These are phyloP conservation scores for Chirona hameri DNA, from an alignment of 2,888 invertebrate genomes.

Conservation along the genomic window DNA sequence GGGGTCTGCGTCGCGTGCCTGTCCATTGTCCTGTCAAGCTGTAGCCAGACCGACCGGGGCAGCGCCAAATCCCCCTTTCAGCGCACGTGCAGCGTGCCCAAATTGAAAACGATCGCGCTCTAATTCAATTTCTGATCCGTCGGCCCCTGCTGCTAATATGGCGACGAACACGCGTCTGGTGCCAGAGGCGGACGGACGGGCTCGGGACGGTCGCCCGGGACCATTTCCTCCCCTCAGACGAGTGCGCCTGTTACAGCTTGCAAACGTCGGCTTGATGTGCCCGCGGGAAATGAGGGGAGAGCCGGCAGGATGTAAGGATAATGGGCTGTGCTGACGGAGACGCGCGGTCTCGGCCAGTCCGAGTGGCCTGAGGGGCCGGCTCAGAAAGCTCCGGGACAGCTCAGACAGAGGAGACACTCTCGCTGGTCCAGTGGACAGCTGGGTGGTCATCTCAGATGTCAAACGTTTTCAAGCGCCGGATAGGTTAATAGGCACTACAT, in stretches of 20 bases:
- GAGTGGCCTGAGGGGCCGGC: background rate
- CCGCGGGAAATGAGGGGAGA: background rate
- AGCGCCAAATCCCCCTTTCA: background rate
- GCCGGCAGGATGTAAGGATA: background rate
- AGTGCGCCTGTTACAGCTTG: background rate
- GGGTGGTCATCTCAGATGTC: no score
- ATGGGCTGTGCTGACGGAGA: background rate
- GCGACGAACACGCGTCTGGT: background rate
- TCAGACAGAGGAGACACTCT: no score
- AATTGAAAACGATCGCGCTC: conserved; percentile 13
- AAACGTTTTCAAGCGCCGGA: no score
- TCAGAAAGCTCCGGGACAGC: background rate
- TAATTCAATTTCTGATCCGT: conserved; percentile 4
- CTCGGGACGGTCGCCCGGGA: background rate
- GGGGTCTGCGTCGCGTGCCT: background rate
- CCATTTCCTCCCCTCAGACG: background rate
- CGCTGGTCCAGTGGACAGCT: no score
- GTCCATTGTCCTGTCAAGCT: background rate
- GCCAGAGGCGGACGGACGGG: background rate
- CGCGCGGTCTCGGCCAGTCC: background rate
- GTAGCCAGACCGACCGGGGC: background rate
- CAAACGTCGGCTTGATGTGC: conserved; percentile 7
- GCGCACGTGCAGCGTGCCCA: background rate
- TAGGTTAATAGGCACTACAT: no score
- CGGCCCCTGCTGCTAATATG: background rate